Conservation (phyloP, 2,888 invertebrate species). For the Isotomurus palustris region DNA sequence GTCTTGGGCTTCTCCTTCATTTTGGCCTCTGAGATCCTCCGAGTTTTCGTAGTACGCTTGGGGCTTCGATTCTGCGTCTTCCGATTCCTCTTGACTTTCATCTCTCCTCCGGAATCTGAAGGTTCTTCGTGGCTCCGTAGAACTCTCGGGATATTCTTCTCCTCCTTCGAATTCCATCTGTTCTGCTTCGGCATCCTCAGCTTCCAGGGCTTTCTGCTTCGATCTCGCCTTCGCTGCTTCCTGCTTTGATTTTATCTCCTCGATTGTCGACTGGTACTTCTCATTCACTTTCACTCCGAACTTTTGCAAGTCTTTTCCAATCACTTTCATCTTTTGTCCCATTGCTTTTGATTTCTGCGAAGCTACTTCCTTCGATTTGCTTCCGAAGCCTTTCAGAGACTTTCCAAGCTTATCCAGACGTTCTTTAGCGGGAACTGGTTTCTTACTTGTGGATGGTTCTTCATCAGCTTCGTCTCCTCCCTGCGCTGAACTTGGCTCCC, state of each 20-base stretch:
- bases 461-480: conserved; percentile 18
- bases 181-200: conserved; percentile 25
- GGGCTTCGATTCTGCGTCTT: conserved; percentile 50
- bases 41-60: conserved; percentile 41
- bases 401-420: conserved; percentile 34
- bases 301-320: conserved; percentile 33
- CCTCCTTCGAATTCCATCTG: conserved; percentile 46
- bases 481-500: neutral
- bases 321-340: conserved; percentile 34
- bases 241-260: conserved; percentile 37
- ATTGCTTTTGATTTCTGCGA: conserved; percentile 32
- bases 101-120: conserved; percentile 26
- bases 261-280: conserved; percentile 30
- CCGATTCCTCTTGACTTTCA: conserved; percentile 46
- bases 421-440: conserved; percentile 23
- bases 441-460: conserved; percentile 23
- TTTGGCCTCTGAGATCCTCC: conserved; percentile 16
- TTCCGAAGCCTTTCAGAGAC: conserved; percentile 37
- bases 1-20: conserved; percentile 3
- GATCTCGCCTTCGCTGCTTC: conserved; percentile 26
- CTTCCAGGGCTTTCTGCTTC: conserved; percentile 11
- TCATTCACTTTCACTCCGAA: conserved; percentile 34
- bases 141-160: conserved; percentile 35
- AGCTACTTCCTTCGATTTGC: conserved; percentile 35
- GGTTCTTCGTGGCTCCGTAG: conserved; percentile 17